These are phyloP conservation scores for Drosophila teissieri DNA, from an alignment of 1,140 invertebrate species.

Conservation along the genomic window DNA sequence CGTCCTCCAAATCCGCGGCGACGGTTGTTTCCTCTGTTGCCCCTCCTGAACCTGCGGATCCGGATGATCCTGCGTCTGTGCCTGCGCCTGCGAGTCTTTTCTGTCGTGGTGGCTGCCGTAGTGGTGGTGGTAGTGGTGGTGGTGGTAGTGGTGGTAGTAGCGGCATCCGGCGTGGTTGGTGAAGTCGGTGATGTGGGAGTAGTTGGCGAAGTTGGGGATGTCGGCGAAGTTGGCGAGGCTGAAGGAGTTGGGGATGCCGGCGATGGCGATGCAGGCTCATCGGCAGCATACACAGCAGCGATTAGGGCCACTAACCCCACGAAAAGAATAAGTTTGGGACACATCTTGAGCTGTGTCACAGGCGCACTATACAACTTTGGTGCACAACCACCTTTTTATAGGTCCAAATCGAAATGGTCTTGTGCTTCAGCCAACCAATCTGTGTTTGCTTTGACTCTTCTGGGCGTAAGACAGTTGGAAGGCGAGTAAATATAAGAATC, in stretches of 20 bases:
- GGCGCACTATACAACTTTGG: constrained; percentile 3
- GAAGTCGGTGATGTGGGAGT: neutral
- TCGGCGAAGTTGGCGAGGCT: neutral
- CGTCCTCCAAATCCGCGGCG: neutral
- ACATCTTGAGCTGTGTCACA: constrained; percentile 7
- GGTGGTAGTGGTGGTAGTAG: neutral
- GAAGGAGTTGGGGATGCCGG: neutral
- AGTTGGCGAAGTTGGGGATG: neutral
- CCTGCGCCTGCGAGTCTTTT: neutral
- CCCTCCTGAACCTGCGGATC: neutral
- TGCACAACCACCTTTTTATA: constrained; percentile 2
- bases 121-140: neutral
- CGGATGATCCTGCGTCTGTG: neutral
- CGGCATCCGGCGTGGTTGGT: neutral
- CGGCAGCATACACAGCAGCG: neutral
- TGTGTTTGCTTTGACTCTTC: constrained; percentile 8
- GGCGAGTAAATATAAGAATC: constrained; percentile 1
- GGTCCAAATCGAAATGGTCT: neutral
- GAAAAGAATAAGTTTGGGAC: constrained; percentile 8
- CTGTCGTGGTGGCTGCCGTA: neutral
- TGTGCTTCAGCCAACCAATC: neutral
- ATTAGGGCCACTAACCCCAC: neutral
- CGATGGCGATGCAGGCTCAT: neutral
- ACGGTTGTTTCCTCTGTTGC: neutral
- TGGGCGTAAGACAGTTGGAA: constrained; percentile 17